Evolutionary conservation across 2,113 vertebrate genomes (phyloP).

Genomic region (Amazona vittata): DNA sequence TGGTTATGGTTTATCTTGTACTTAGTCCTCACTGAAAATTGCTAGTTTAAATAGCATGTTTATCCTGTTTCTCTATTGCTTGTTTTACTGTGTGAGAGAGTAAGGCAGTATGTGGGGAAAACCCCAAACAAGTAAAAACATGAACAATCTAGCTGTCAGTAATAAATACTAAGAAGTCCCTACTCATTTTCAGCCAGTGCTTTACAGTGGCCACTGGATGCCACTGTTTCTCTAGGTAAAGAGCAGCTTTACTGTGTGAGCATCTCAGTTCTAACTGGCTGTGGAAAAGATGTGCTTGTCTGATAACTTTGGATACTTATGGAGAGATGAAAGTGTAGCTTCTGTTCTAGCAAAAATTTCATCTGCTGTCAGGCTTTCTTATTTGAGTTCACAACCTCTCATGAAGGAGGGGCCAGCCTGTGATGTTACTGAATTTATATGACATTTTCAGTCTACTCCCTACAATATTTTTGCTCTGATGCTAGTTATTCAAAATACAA

Average conservation of each 20-base stretch:
- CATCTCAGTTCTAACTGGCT: background rate
- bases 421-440: background rate
- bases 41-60: background rate
- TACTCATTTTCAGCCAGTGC: background rate
- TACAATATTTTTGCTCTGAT: background rate
- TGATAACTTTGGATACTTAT: background rate
- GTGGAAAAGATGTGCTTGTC: background rate
- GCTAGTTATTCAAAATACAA: background rate
- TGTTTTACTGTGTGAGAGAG: background rate
- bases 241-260: background rate
- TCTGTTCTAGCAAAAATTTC: background rate
- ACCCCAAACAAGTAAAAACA: background rate
- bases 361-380: background rate
- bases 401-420: background rate
- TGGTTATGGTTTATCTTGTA: background rate
- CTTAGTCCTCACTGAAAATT: background rate
- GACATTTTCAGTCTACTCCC: background rate
- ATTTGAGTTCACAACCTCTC: background rate
- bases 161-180: background rate
- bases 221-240: slow-evolving; percentile 54
- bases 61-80: background rate
- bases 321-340: background rate
- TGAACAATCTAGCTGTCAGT: background rate
- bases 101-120: background rate
- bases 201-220: slow-evolving; percentile 66